Conservation (phyloP, 2,888 invertebrate genomes). For the Steromphala cineraria region DNA sequence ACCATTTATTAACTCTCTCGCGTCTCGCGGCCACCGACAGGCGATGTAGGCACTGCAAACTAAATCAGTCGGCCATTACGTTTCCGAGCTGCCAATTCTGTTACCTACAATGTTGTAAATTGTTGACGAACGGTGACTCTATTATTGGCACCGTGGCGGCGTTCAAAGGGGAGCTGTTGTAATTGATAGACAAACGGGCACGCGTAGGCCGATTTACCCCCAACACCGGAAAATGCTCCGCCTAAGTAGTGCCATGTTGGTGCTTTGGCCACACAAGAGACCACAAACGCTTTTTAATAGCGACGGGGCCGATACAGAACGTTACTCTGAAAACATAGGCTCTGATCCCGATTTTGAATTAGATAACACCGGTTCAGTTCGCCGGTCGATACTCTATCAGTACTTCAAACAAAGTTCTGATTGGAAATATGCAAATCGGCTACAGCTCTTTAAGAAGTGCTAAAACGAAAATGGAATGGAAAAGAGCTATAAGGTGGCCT, state of each 20-base stretch:
- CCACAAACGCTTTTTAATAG: not conserved
- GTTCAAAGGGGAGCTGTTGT: conserved; percentile 9
- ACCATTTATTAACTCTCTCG: conserved; percentile 4
- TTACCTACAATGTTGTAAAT: conserved; percentile 5
- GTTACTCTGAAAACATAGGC: conserved; percentile 13
- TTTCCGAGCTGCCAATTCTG: conserved; percentile 4
- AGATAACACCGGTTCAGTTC: not conserved
- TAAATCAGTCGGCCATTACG: conserved; percentile 16
- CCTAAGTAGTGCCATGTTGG: not conserved
- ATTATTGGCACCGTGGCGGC: not conserved
- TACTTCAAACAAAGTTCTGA: conserved; percentile 16
- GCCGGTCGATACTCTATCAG: conserved; percentile 8
- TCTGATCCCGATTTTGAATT: not conserved
- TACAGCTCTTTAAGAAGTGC: conserved; percentile 1
- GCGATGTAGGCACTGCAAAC: not conserved
- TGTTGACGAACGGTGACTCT: conserved; percentile 9
- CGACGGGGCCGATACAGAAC: not conserved
- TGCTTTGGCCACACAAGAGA: conserved; percentile 8
- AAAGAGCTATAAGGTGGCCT: not conserved
- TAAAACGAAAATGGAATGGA: conserved; percentile 5
- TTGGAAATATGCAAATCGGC: conserved; percentile 10
- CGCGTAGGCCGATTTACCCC: not conserved
- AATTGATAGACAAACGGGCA: conserved; percentile 13
- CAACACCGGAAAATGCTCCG: conserved; percentile 12
- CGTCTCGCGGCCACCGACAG: not conserved